Conservation (phyloP, 2,888 invertebrate genomes). For the Amiota minor region DNA sequence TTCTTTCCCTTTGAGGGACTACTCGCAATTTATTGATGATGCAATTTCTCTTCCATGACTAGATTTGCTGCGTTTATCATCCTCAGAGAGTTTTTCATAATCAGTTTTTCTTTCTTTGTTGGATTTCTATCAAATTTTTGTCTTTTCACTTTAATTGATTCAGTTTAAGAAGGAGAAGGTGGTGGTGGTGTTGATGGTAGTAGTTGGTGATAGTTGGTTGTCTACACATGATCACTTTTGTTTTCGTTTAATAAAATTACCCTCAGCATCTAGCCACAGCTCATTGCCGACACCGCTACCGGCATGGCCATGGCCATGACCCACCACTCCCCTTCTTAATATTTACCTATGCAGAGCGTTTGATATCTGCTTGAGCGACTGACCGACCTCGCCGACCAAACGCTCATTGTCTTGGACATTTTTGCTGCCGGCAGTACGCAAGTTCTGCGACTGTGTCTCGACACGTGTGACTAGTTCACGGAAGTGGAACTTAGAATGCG, state of each 20-base stretch:
- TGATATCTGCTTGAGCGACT: conserved; percentile 73
- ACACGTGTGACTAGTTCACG: conserved; percentile 82
- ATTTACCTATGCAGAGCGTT: conserved; percentile 74
- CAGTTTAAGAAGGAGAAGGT: conserved; percentile 45
- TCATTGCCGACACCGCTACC: conserved; percentile 30
- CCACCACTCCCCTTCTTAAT: conserved; percentile 69
- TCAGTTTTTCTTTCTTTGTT: background rate
- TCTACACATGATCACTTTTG: conserved; percentile 1
- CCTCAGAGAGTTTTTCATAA: no score
- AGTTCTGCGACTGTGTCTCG: conserved; percentile 80
- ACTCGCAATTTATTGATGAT: no score
- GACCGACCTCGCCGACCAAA: conserved; percentile 80
- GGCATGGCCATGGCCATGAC: conserved; percentile 36
- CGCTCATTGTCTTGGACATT: conserved; percentile 81
- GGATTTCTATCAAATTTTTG: background rate
- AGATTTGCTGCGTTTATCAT: background rate
- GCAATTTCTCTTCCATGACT: background rate
- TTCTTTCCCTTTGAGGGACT: no score
- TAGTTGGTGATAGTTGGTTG: background rate
- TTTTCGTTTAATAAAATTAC: conserved; percentile 69
- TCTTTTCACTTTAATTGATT: background rate
- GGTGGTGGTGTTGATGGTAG: conserved; percentile 33
- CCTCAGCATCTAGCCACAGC: conserved; percentile 68
- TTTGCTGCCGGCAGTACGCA: conserved; percentile 81
- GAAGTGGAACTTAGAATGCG: conserved; percentile 91